A percentile compares a stretch with the other conserved stretches of the same genome.
Evolutionary conservation across 2,888 invertebrate genomes (phyloP).

Genomic region (Chaetoderma sp.): DNA sequence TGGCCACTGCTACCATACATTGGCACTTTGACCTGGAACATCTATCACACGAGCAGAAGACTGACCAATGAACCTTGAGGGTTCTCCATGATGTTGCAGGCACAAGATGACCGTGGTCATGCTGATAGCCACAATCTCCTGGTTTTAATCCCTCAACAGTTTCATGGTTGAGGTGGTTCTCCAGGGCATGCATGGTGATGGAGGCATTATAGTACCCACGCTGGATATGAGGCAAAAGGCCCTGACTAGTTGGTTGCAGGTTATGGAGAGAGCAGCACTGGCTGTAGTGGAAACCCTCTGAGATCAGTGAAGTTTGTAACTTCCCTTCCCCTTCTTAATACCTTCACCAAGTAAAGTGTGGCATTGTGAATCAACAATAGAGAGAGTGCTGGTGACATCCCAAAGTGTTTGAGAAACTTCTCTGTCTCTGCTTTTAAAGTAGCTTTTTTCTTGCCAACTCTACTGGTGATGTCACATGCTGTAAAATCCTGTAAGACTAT

Average conservation of each 20-base stretch:
- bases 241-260: conserved; percentile 12
- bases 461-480: conserved; percentile 20
- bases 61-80: neutral
- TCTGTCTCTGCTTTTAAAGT: conserved; percentile 14
- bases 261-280: conserved; percentile 6
- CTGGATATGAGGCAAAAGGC: conserved; percentile 13
- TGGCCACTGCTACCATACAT: neutral
- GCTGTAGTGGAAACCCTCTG: neutral
- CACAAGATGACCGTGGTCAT: neutral
- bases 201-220: conserved; percentile 6
- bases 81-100: neutral
- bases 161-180: neutral
- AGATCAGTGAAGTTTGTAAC: conserved; percentile 1
- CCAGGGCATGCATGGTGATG: conserved; percentile 11
- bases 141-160: too few species aligned
- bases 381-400: conserved; percentile 9
- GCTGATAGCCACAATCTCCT: neutral
- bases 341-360: conserved; percentile 9
- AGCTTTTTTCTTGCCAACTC: conserved; percentile 14
- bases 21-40: neutral
- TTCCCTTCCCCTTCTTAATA: conserved; percentile 9
- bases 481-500: conserved; percentile 13
- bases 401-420: conserved; percentile 10
- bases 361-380: neutral
- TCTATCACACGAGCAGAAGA: neutral